Conservation (phyloP, 2,888 invertebrate genomes). For the Torymus aiolomorphi region DNA sequence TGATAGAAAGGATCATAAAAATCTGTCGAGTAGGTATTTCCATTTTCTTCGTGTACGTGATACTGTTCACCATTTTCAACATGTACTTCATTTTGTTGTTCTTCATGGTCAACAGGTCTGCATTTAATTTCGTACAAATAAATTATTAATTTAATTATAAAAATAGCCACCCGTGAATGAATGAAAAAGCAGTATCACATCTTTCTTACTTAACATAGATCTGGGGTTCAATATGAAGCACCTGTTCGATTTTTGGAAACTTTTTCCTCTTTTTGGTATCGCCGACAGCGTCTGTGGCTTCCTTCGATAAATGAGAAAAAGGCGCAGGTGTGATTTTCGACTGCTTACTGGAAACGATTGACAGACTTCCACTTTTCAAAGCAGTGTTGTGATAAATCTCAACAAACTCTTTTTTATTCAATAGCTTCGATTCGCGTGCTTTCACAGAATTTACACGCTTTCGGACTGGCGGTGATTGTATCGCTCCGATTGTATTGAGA, state of each 20-base stretch:
- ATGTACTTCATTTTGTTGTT: neutral
- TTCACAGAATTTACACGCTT: conserved; percentile 28
- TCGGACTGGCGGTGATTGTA: conserved; percentile 6
- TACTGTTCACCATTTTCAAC: neutral
- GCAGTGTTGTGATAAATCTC: conserved; percentile 70
- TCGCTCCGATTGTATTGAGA: conserved; percentile 19
- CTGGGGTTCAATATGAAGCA: no score
- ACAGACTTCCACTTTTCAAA: conserved; percentile 64
- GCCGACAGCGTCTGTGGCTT: no score
- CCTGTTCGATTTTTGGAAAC: no score
- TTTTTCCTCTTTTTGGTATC: no score
- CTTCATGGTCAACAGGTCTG: neutral
- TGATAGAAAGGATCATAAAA: conserved; percentile 61
- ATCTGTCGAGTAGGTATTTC: neutral
- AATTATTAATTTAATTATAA: no score
- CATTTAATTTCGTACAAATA: no score
- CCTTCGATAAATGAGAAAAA: no score
- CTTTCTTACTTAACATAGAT: no score
- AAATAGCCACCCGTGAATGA: no score
- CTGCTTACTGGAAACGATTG: conserved; percentile 42
- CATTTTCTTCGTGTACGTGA: neutral
- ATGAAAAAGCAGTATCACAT: no score
- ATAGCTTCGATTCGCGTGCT: conserved; percentile 31
- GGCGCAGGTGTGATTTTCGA: neutral
- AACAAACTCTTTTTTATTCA: conserved; percentile 63